phyloP scores from a whole-genome alignment of 2,888 invertebrate species.

The Drosophila sordidapex region DNA sequence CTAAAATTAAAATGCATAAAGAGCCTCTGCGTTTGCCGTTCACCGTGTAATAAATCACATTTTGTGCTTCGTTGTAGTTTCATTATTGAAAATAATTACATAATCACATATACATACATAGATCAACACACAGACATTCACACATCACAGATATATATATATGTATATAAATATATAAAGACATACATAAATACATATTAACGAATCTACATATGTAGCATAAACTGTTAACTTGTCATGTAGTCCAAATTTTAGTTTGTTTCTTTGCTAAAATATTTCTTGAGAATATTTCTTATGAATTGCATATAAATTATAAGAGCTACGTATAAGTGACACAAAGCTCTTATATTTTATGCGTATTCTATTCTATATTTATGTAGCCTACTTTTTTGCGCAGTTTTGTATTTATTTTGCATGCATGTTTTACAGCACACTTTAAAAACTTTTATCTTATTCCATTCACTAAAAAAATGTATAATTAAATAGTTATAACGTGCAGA shows the following conservation, averaged over 20 bases:
- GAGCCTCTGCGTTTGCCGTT: constrained; percentile 27
- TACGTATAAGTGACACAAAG: not conserved
- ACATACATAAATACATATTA: constrained; percentile 7
- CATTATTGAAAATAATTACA: constrained; percentile 81
- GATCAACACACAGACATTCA: constrained; percentile 10
- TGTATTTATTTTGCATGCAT: constrained; percentile 8
- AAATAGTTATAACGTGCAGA: not conserved
- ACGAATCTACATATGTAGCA: not conserved
- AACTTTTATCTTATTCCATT: not conserved
- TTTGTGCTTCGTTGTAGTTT: constrained; percentile 78
- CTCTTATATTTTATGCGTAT: not conserved
- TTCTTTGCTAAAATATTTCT: not conserved
- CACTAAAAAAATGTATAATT: not conserved
- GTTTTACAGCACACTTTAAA: not conserved
- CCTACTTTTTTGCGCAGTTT: constrained; percentile 23
- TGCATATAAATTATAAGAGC: not conserved
- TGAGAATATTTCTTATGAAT: too few species aligned
- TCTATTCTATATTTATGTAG: not conserved
- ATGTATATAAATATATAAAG: constrained; percentile 2
- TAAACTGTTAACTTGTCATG: not conserved
- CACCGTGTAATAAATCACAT: constrained; percentile 54
- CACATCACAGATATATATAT: constrained; percentile 2
- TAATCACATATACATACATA: constrained; percentile 13
- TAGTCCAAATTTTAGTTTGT: not conserved
- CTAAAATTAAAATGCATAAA: not conserved